Conservation (phyloP, 1,140 invertebrate species). For the Drosophila willistoni region DNA sequence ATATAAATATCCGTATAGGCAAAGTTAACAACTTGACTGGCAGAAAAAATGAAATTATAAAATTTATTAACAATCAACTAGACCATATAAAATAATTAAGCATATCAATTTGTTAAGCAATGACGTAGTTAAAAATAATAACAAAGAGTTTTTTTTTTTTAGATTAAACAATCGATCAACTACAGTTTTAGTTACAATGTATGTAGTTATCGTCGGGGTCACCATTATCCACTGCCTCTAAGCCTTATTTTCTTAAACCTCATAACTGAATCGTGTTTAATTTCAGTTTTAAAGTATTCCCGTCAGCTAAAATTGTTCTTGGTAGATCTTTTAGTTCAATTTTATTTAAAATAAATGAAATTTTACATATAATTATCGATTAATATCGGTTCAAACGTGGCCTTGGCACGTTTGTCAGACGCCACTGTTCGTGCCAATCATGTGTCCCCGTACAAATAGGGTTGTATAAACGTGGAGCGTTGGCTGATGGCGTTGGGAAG, state of each 20-base stretch:
- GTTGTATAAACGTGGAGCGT: conserved; percentile 3
- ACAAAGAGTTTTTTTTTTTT: background rate
- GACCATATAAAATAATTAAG: conserved; percentile 46
- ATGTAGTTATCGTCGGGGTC: background rate
- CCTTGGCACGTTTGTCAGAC: background rate
- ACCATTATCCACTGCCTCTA: background rate
- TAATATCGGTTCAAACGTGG: background rate
- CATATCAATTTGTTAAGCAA: conserved; percentile 9
- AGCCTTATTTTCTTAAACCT: background rate
- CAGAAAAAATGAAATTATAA: conserved; percentile 12
- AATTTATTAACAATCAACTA: background rate
- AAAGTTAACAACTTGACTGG: too few relatives aligned
- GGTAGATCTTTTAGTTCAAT: background rate
- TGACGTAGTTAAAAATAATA: background rate
- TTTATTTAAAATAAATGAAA: background rate
- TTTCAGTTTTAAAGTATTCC: background rate
- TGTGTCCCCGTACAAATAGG: conserved; percentile 34
- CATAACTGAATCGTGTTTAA: background rate
- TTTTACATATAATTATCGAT: background rate
- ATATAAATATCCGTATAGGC: too few relatives aligned
- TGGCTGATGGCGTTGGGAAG: conserved; percentile 28
- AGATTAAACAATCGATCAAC: too few relatives aligned
- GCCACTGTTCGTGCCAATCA: conserved; percentile 47
- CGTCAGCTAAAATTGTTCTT: background rate
- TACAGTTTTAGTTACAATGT: too few relatives aligned